A percentile compares a stretch with the other conserved stretches of the same genome.
Evolutionary conservation across 1,140 invertebrate genomes (phyloP).

Genomic region (Halictus rubicundus): DNA sequence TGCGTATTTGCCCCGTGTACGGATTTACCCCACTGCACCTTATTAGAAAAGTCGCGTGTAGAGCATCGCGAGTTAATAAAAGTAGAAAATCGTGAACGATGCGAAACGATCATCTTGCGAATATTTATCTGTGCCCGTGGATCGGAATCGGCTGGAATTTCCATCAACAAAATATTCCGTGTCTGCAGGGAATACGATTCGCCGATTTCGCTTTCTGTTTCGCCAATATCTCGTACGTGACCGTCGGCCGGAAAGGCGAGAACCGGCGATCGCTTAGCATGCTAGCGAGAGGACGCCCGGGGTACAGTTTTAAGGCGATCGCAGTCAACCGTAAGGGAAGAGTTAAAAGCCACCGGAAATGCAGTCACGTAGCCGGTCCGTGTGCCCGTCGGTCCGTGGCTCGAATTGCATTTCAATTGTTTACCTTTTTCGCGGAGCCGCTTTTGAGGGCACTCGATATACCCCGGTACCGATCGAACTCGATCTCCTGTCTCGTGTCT

Average conservation of each 20-base stretch:
- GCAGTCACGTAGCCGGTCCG: slow-evolving; percentile 39
- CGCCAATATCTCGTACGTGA: not conserved
- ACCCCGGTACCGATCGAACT: not conserved
- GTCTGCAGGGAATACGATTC: not conserved
- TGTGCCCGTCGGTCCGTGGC: slow-evolving; percentile 8
- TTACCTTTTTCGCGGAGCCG: slow-evolving; percentile 36
- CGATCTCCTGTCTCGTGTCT: not conserved
- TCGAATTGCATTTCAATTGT: slow-evolving; percentile 51
- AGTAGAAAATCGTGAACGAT: too few species aligned
- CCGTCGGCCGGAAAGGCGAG: not conserved
- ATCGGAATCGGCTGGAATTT: not conserved
- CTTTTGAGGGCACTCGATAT: not conserved
- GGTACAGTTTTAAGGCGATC: slow-evolving; percentile 27
- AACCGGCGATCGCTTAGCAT: not conserved
- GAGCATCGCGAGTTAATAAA: too few species aligned
- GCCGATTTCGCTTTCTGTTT: not conserved
- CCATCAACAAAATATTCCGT: not conserved
- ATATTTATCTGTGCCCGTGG: too few species aligned
- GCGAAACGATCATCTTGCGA: too few species aligned
- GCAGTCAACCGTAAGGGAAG: not conserved
- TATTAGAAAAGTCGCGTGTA: too few species aligned
- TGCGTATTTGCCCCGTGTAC: too few species aligned
- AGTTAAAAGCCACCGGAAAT: slow-evolving; percentile 8
- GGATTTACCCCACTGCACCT: too few species aligned
- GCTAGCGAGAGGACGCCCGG: not conserved